Conservation (phyloP, 1,140 invertebrate species). For the Bombus breviceps region DNA sequence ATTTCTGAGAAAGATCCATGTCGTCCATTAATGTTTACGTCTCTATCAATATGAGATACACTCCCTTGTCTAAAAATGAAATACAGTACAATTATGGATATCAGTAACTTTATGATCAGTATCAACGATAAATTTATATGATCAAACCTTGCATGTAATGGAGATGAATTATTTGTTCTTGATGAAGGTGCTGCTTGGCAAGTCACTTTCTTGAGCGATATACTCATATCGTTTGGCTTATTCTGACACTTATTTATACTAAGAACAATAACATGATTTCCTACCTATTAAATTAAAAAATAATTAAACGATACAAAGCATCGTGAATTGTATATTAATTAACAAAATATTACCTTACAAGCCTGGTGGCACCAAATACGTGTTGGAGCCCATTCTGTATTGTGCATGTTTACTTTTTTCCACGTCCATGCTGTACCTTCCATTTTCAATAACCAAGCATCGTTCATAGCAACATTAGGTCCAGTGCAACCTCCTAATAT, state of each 20-base stretch:
- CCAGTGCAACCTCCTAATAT: constrained; percentile 87
- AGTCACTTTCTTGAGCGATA: constrained; percentile 72
- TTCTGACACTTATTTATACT: constrained; percentile 75
- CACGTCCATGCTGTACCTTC: constrained; percentile 88
- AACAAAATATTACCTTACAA: constrained; percentile 86
- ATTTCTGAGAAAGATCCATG: constrained; percentile 84
- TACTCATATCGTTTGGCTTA: constrained; percentile 77
- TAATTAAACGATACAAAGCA: neutral
- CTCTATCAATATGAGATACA: constrained; percentile 82
- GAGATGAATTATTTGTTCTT: constrained; percentile 44
- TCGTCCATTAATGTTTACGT: constrained; percentile 89
- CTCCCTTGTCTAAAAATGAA: constrained; percentile 64
- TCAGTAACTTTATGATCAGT: neutral
- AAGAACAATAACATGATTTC: constrained; percentile 81
- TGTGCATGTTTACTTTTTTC: constrained; percentile 89
- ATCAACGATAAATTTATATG: neutral
- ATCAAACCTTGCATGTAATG: constrained; percentile 69
- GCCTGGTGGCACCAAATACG: constrained; percentile 97
- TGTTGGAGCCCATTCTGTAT: constrained; percentile 90
- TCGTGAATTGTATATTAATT: neutral
- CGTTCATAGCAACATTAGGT: constrained; percentile 87
- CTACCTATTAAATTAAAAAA: constrained; percentile 67
- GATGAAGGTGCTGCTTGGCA: constrained; percentile 65
- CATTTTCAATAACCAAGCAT: constrained; percentile 88
- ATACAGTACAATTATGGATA: neutral